These are phyloP conservation scores for Nycticorax nycticorax DNA, from an alignment of 2,113 vertebrate genomes.

Conservation along the genomic window DNA sequence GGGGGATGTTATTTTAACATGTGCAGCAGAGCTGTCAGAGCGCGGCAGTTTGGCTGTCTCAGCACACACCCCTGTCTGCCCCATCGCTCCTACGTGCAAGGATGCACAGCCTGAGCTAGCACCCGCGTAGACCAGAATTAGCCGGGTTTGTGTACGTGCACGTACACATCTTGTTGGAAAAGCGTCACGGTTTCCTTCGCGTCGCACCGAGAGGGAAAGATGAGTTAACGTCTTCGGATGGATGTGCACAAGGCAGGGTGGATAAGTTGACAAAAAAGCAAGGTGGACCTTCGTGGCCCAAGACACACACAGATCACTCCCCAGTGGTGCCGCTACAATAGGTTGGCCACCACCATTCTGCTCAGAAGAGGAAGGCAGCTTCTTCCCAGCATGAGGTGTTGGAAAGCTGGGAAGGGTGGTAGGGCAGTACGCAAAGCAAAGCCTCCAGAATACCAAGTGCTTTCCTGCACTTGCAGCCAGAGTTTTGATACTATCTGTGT, in stretches of 20 bases:
- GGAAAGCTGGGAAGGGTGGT: background rate
- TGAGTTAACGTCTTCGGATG: background rate
- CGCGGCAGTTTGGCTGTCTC: background rate
- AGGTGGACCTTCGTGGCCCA: background rate
- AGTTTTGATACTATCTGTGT: background rate
- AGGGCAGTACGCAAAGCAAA: background rate
- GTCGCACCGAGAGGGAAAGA: background rate
- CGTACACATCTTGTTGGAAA: background rate
- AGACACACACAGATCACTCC: background rate
- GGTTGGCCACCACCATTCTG: background rate
- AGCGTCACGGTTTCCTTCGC: accelerated
- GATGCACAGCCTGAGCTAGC: slow-evolving; percentile 41
- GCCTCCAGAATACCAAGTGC: background rate
- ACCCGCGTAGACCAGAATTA: background rate
- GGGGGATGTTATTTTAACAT: slow-evolving; percentile 52
- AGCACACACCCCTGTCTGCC: background rate
- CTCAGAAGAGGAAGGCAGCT: background rate
- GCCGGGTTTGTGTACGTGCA: background rate
- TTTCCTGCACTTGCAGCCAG: background rate
- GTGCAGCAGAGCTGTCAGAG: background rate
- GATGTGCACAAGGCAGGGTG: accelerated
- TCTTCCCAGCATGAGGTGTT: background rate
- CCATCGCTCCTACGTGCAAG: slow-evolving; percentile 14
- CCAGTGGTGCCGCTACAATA: accelerated
- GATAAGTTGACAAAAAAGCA: background rate